Percentiles rank a stretch among this genome's conserved stretches.
These are phyloP conservation scores for Ceratina calcarata DNA, from an alignment of 1,140 invertebrate genomes.

Conservation along the genomic window DNA sequence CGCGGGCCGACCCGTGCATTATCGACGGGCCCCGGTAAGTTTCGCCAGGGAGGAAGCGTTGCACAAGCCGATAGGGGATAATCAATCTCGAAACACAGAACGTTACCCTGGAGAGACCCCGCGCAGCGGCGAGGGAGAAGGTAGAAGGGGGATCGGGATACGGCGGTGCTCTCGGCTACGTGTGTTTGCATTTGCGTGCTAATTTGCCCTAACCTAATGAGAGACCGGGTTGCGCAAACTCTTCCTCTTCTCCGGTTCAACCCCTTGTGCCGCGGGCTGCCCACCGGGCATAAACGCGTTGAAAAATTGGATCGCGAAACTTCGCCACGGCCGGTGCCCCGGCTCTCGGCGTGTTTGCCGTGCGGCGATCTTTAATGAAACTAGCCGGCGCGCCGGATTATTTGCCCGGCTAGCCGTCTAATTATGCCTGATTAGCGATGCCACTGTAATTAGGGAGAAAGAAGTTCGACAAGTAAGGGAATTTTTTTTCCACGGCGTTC, in stretches of 20 bases:
- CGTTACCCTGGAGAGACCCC: constrained; percentile 51
- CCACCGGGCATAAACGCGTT: constrained; percentile 24
- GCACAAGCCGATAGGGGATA: constrained; percentile 77
- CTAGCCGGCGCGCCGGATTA: constrained; percentile 14
- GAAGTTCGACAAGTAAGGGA: neutral
- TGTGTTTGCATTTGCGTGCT: constrained; percentile 75
- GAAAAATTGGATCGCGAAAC: constrained; percentile 47
- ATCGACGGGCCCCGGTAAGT: constrained; percentile 69
- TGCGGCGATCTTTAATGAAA: constrained; percentile 43
- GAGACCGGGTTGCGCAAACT: constrained; percentile 67
- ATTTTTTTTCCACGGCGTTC: neutral
- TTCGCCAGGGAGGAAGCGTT: constrained; percentile 67
- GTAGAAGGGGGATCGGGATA: neutral
- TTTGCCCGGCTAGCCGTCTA: constrained; percentile 8
- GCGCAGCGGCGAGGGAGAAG: constrained; percentile 5
- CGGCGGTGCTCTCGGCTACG: constrained; percentile 24
- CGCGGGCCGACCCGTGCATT: constrained; percentile 62
- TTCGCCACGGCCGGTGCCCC: neutral
- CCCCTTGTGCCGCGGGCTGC: neutral
- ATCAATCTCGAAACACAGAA: constrained; percentile 75
- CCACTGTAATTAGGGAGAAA: constrained; percentile 1
- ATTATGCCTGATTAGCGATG: constrained; percentile 26
- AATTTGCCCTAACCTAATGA: constrained; percentile 77
- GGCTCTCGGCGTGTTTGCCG: constrained; percentile 6
- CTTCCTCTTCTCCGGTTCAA: constrained; percentile 42